These are phyloP conservation scores for Leptogaster cylindrica DNA, from an alignment of 2,888 invertebrate genomes.

Conservation along the genomic window DNA sequence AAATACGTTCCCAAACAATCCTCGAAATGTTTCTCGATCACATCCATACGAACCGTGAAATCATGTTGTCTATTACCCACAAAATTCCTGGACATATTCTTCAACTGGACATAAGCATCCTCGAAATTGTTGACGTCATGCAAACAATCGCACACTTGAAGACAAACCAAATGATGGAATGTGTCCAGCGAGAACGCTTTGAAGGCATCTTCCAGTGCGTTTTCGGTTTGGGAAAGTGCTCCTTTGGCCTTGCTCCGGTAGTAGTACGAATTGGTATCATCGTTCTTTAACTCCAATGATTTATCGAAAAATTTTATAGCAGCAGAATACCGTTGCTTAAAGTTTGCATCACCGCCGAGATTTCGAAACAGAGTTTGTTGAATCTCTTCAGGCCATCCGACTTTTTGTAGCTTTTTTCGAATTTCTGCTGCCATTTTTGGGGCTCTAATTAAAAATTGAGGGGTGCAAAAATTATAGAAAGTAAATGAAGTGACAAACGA, in stretches of 20 bases:
- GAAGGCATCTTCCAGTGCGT: slow-evolving; percentile 34
- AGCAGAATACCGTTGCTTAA: slow-evolving; percentile 36
- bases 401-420: too few relatives aligned
- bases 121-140: slow-evolving; percentile 42
- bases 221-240: slow-evolving; percentile 24
- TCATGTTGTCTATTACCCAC: neutral
- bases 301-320: slow-evolving; percentile 39
- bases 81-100: slow-evolving; percentile 37
- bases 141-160: slow-evolving; percentile 41
- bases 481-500: too few relatives aligned
- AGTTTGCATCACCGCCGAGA: slow-evolving; percentile 36
- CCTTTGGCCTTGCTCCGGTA: slow-evolving; percentile 34
- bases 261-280: slow-evolving; percentile 27
- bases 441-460: too few relatives aligned
- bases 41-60: slow-evolving; percentile 5
- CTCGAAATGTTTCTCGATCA: slow-evolving; percentile 41
- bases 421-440: too few relatives aligned
- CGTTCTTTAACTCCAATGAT: slow-evolving; percentile 20
- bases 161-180: slow-evolving; percentile 18
- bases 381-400: slow-evolving; percentile 37
- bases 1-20: slow-evolving; percentile 39
- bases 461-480: too few relatives aligned
- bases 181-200: slow-evolving; percentile 11
- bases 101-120: slow-evolving; percentile 30
- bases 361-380: slow-evolving; percentile 42